These are phyloP conservation scores for Rhimphoctona megacephalus DNA, from an alignment of 2,888 invertebrate species.

Conservation along the genomic window DNA sequence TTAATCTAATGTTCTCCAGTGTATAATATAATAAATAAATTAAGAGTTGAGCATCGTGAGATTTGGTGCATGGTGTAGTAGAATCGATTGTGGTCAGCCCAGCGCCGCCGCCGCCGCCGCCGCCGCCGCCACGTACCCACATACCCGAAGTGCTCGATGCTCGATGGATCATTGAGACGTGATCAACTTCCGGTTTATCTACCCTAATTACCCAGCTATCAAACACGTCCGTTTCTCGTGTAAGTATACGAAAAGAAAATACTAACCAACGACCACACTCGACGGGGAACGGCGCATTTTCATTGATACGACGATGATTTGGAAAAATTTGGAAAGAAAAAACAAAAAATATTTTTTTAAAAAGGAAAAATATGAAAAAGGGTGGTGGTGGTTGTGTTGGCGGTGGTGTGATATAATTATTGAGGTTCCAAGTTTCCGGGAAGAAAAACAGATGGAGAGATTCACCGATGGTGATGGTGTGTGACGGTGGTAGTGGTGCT, in stretches of 20 bases:
- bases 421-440: background rate
- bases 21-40: slow-evolving; percentile 5
- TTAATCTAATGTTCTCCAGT: no score
- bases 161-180: slow-evolving; percentile 60
- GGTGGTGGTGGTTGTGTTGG: slow-evolving; percentile 64
- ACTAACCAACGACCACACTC: slow-evolving; percentile 3
- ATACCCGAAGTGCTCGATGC: slow-evolving; percentile 49
- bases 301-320: background rate
- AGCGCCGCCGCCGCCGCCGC: no score
- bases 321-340: slow-evolving; percentile 9
- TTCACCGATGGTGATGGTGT: no score
- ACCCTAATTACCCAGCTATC: slow-evolving; percentile 49
- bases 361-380: slow-evolving; percentile 27
- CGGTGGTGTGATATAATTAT: slow-evolving; percentile 50
- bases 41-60: slow-evolving; percentile 48
- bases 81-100: slow-evolving; percentile 57
- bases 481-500: background rate
- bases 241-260: slow-evolving; percentile 56
- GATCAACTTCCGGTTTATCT: slow-evolving; percentile 46
- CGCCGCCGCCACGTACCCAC: slow-evolving; percentile 65
- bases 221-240: slow-evolving; percentile 47
- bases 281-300: background rate
- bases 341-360: background rate
- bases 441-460: background rate
- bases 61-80: slow-evolving; percentile 69